Conservation (phyloP, 2,113 vertebrate species). For the Platichthys flesus region DNA sequence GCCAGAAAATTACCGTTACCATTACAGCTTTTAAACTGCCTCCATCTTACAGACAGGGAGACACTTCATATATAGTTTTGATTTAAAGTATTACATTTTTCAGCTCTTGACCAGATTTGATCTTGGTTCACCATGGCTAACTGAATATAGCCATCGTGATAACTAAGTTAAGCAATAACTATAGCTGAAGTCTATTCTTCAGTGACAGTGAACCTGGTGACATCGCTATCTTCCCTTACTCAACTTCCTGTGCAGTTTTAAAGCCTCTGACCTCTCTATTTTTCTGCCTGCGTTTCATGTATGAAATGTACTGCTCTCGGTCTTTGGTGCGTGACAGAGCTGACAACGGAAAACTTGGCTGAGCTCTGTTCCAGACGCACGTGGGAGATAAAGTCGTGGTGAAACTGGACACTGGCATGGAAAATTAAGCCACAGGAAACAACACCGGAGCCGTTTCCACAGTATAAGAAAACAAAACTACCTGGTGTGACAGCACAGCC, state of each 20-base stretch:
- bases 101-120: background rate
- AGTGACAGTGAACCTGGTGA: background rate
- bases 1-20: constrained; percentile 34
- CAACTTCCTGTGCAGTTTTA: background rate
- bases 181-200: background rate
- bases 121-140: background rate
- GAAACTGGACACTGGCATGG: constrained; percentile 65
- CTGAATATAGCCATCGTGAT: background rate
- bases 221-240: background rate
- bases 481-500: constrained; percentile 24
- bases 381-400: constrained; percentile 49
- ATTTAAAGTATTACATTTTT: background rate
- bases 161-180: background rate
- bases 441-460: constrained; percentile 41
- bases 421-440: constrained; percentile 50
- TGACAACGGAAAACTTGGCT: constrained; percentile 45
- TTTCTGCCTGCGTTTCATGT: too few relatives aligned
- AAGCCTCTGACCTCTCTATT: background rate
- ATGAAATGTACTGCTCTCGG: constrained; percentile 8
- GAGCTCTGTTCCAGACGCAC: constrained; percentile 31
- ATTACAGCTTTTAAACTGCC: background rate
- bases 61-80: background rate
- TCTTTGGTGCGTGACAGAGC: constrained; percentile 37
- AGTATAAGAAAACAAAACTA: constrained; percentile 18
- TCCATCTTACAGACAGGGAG: background rate